Evolutionary conservation across 2,888 invertebrate species (phyloP).

Genomic region (Stenodema calcarata): DNA sequence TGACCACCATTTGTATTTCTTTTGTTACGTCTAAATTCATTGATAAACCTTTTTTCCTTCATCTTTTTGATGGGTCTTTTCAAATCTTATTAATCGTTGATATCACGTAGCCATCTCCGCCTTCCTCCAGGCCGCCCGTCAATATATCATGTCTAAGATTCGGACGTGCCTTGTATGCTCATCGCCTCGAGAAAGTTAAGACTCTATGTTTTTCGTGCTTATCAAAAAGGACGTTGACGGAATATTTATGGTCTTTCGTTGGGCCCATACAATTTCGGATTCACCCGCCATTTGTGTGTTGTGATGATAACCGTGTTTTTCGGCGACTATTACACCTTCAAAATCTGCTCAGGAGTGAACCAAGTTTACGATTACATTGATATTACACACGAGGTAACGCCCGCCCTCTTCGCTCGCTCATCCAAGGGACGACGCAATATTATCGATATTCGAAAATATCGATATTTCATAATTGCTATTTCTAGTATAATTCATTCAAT

Average conservation of each 20-base stretch:
- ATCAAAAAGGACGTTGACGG: not conserved
- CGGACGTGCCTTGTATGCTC: slow-evolving; percentile 14
- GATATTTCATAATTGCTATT: no score
- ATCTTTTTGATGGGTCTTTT: not conserved
- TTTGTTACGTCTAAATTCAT: not conserved
- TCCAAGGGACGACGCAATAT: no score
- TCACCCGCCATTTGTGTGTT: not conserved
- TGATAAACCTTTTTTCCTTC: not conserved
- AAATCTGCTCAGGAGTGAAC: no score
- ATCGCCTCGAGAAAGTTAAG: not conserved
- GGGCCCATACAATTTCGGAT: not conserved
- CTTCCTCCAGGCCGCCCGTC: not conserved
- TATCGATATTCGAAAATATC: no score
- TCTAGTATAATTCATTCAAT: no score
- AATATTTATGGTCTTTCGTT: not conserved
- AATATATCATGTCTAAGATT: slow-evolving; percentile 18
- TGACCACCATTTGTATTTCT: not conserved
- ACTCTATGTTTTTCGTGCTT: not conserved
- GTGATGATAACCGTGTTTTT: not conserved
- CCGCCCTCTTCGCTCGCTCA: no score
- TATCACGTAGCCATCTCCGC: slow-evolving; percentile 15
- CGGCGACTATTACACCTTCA: not conserved
- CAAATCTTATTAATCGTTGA: slow-evolving; percentile 14
- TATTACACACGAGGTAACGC: no score
- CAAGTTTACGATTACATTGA: no score